A percentile compares a stretch with the other conserved stretches of the same genome.
These are phyloP conservation scores for Neomorphus geoffroyi DNA, from an alignment of 2,797 vertebrate genomes.

Conservation along the genomic window DNA sequence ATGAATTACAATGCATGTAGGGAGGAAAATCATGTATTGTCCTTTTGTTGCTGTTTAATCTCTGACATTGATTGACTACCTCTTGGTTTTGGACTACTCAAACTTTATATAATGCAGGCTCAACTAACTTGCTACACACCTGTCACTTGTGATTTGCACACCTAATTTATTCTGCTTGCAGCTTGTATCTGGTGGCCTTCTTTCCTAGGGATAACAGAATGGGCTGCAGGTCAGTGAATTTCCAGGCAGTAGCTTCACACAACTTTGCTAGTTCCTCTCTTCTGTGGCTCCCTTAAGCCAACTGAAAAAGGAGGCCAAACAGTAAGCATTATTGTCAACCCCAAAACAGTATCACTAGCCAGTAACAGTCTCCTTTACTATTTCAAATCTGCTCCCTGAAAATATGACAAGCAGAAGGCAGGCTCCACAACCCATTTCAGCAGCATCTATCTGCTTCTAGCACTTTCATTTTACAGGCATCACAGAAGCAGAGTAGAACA, in stretches of 20 bases:
- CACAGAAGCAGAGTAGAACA: not conserved
- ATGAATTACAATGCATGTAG: not conserved
- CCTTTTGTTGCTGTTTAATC: not conserved
- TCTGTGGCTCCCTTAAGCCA: not conserved
- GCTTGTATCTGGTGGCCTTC: not conserved
- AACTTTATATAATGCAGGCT: not conserved
- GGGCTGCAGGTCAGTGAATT: not conserved
- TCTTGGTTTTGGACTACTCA: not conserved
- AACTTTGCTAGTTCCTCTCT: not conserved
- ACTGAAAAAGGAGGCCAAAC: not conserved
- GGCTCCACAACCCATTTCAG: not conserved
- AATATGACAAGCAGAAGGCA: not conserved
- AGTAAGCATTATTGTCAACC: not conserved
- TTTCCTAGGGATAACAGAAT: not conserved
- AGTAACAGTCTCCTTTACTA: not conserved
- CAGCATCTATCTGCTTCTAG: not conserved
- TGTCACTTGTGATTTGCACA: not conserved
- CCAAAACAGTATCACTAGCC: not conserved
- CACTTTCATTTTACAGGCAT: not conserved
- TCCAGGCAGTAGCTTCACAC: not conserved
- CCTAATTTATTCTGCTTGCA: not conserved
- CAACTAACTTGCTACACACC: not conserved
- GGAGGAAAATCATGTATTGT: not conserved
- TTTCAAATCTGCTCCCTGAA: not conserved
- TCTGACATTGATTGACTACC: not conserved